Evolutionary conservation across 1,140 invertebrate genomes (phyloP).

Genomic region (Drosophila persimilis): DNA sequence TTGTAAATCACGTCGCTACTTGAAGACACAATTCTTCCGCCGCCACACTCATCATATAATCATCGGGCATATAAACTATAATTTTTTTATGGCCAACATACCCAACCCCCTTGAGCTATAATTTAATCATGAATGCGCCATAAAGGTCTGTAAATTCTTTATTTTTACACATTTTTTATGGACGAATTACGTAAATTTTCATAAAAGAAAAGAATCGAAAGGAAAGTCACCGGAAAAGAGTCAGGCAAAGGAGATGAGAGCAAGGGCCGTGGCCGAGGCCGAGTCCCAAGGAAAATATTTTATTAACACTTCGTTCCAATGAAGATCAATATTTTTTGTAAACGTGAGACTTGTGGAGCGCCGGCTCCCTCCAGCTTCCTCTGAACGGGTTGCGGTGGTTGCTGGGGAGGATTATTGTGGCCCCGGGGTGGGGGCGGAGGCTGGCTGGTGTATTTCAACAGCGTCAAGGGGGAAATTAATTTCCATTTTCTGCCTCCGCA

Average conservation of each 20-base stretch:
- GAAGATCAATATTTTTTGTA: conserved; percentile 81
- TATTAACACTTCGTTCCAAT: conserved; percentile 79
- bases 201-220: conserved; percentile 53
- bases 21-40: conserved; percentile 17
- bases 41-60: conserved; percentile 10
- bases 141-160: conserved; percentile 53
- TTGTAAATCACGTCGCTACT: conserved; percentile 33
- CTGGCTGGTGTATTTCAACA: conserved; percentile 44
- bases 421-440: background rate
- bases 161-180: conserved; percentile 40
- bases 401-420: background rate
- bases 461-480: conserved; percentile 68
- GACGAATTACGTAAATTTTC: conserved; percentile 60
- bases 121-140: conserved; percentile 72
- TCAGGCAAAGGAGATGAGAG: too few species aligned
- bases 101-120: conserved; percentile 52
- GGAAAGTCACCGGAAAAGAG: conserved; percentile 7
- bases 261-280: background rate
- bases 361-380: conserved; percentile 38
- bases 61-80: conserved; percentile 48
- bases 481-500: conserved; percentile 48
- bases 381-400: conserved; percentile 11
- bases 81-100: conserved; percentile 62
- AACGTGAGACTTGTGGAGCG: conserved; percentile 52
- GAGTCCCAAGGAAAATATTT: conserved; percentile 61